A percentile compares a stretch with the other conserved stretches of the same genome.
Evolutionary conservation across 2,797 vertebrate species (phyloP).

Genomic region (Melopsittacus undulatus): DNA sequence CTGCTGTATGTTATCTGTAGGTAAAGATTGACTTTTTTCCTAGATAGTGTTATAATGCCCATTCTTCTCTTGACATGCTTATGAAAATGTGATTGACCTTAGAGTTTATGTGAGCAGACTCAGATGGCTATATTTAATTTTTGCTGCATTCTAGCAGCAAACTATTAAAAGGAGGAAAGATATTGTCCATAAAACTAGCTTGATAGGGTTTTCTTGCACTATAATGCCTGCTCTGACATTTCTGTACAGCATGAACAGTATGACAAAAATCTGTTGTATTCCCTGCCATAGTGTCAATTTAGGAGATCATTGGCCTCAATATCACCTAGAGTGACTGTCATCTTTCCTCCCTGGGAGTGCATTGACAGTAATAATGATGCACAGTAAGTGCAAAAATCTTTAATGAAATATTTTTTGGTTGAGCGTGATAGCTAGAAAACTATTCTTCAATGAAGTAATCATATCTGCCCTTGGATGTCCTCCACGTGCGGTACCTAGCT

Average conservation of each 20-base stretch:
- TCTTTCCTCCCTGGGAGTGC: conserved; percentile 42
- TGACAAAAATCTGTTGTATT: background rate
- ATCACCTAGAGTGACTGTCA: conserved; percentile 47
- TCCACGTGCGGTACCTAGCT: background rate
- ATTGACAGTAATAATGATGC: conserved; percentile 65
- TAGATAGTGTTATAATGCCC: background rate
- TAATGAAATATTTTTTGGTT: conserved; percentile 59
- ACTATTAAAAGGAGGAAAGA: background rate
- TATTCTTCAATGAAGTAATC: conserved; percentile 63
- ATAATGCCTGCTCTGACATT: background rate
- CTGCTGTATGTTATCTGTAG: background rate
- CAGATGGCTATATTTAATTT: background rate
- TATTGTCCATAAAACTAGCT: background rate
- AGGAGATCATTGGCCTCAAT: conserved; percentile 55
- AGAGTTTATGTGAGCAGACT: background rate
- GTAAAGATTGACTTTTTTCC: background rate
- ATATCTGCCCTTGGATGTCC: conserved; percentile 63
- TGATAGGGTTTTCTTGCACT: background rate
- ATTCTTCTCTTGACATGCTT: background rate
- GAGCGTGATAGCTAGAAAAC: conserved; percentile 24
- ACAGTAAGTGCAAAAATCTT: conserved; percentile 41
- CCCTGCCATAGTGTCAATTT: conserved; percentile 11
- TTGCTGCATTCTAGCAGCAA: background rate
- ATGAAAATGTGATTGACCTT: background rate
- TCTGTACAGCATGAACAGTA: background rate